A percentile compares a stretch with the other conserved stretches of the same genome.
phyloP scores from a whole-genome alignment of 2,797 vertebrate genomes.

The Pantherophis vulpinus region DNA sequence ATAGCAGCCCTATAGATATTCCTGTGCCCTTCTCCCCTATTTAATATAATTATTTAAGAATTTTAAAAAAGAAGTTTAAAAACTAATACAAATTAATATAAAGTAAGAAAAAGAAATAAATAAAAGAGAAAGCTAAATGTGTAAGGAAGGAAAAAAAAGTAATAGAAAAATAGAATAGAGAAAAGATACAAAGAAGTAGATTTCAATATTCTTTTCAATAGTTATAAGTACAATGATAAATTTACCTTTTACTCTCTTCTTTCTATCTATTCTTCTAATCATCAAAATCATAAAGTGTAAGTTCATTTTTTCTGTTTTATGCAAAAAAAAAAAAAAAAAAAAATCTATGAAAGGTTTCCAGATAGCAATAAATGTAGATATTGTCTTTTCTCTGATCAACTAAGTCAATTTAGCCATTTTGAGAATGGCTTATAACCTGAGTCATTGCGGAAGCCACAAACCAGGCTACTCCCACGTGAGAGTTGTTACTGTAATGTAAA shows the following conservation, averaged over 20 bases:
- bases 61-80: not conserved
- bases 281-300: not conserved
- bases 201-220: not conserved
- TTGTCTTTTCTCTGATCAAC: not conserved
- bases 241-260: not conserved
- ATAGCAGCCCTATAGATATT: not conserved
- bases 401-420: not conserved
- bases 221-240: not conserved
- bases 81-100: not conserved
- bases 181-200: not conserved
- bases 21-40: not conserved
- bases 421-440: not conserved
- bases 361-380: not conserved
- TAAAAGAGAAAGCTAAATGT: not conserved
- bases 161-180: too few species aligned
- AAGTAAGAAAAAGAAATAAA: not conserved
- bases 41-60: not conserved
- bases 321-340: not conserved
- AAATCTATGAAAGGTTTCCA: not conserved
- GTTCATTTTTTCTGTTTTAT: not conserved
- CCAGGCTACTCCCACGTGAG: not conserved
- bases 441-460: not conserved
- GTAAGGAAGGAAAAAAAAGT: not conserved
- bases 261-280: not conserved
- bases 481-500: not conserved